Percentiles rank a stretch among this genome's conserved stretches.
phyloP scores from a whole-genome alignment of 2,888 invertebrate genomes.

The Tipula confusa region DNA sequence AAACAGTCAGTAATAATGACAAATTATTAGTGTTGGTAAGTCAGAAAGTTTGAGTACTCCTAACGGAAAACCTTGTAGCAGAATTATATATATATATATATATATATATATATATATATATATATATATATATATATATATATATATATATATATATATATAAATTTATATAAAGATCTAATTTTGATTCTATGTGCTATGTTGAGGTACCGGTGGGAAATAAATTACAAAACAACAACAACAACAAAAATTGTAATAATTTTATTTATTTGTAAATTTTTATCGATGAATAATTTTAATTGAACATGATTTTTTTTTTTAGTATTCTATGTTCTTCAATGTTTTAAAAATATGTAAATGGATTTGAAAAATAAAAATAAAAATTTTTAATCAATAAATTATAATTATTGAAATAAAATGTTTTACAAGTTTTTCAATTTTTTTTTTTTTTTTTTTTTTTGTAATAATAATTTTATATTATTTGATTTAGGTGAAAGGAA shows the following conservation, averaged over 20 bases:
- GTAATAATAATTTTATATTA: background rate
- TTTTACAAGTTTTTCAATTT: background rate
- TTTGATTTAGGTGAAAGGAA: constrained; percentile 25
- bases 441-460: too few species aligned
- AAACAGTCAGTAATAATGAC: too few species aligned
- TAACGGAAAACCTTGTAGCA: too few species aligned
- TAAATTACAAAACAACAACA: background rate
- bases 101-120: too few species aligned
- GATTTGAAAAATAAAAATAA: background rate
- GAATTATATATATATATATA: too few species aligned
- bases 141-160: too few species aligned
- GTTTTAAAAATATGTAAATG: background rate
- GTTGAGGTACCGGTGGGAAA: too few species aligned
- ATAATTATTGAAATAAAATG: background rate
- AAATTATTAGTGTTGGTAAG: too few species aligned
- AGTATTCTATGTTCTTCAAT: background rate
- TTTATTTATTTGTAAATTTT: too few species aligned
- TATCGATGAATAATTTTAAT: constrained; percentile 3
- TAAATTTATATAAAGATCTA: too few species aligned
- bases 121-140: too few species aligned
- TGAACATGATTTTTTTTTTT: background rate
- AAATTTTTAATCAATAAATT: background rate
- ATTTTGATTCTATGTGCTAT: background rate
- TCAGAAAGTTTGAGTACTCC: too few species aligned
- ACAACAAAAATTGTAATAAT: background rate